Percentiles rank a stretch among this genome's conserved stretches.
phyloP scores from a whole-genome alignment of 1,140 invertebrate genomes.

The Drosophila ironensis region DNA sequence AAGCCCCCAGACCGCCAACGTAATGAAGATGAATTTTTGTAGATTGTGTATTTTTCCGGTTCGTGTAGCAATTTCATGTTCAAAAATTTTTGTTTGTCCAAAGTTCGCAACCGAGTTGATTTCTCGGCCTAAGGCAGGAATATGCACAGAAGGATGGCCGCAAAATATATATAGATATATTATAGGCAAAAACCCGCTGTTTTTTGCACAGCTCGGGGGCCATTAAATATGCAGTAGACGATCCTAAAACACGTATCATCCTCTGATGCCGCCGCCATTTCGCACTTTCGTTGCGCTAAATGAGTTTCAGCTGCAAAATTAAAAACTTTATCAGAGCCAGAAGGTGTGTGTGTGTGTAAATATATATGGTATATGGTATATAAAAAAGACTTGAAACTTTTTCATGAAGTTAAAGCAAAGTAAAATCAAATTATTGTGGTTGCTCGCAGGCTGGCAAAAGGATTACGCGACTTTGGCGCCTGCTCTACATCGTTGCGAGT shows the following conservation, averaged over 20 bases:
- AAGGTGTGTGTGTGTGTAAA: constrained; percentile 29
- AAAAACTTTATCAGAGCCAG: constrained; percentile 69
- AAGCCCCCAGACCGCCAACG: constrained; percentile 2
- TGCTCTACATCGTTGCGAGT: not conserved
- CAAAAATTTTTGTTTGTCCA: constrained; percentile 52
- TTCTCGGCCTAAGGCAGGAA: constrained; percentile 18
- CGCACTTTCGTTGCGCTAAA: constrained; percentile 75
- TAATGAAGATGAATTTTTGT: constrained; percentile 75
- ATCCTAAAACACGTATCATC: constrained; percentile 67
- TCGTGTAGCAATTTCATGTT: constrained; percentile 64
- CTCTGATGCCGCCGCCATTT: constrained; percentile 37
- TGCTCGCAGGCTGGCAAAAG: constrained; percentile 72
- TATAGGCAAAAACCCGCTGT: not conserved
- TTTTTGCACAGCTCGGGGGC: not conserved
- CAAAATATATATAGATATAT: not conserved
- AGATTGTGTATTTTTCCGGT: constrained; percentile 79
- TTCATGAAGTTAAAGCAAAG: constrained; percentile 81
- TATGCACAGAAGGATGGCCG: constrained; percentile 2
- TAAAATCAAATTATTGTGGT: constrained; percentile 81
- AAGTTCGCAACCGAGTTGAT: constrained; percentile 51
- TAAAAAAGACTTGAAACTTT: constrained; percentile 75
- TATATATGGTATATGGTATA: constrained; percentile 12
- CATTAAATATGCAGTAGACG: constrained; percentile 72
- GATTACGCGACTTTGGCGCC: constrained; percentile 55
- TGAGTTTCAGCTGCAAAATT: constrained; percentile 78